Conservation (phyloP, 2,113 vertebrate genomes). For the Suricata suricatta region DNA sequence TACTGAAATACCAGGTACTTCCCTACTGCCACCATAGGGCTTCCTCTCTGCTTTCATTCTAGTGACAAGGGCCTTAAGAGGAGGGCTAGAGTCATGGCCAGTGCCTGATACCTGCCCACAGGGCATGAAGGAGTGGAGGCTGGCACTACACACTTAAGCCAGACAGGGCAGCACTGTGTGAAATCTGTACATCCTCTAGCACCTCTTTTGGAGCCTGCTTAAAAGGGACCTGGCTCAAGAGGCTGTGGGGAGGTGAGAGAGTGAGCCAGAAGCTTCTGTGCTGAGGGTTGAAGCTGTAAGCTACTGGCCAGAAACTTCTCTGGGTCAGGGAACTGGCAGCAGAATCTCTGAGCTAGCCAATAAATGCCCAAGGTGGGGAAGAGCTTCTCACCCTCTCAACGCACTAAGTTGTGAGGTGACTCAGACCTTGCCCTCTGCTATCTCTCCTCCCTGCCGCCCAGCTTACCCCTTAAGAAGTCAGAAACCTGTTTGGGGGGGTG, state of each 20-base stretch:
- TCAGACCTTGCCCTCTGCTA: neutral
- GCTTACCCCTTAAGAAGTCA: neutral
- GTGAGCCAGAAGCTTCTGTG: neutral
- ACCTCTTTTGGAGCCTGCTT: neutral
- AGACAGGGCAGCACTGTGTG: neutral
- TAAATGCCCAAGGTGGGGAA: neutral
- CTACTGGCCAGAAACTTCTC: neutral
- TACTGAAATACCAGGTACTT: neutral
- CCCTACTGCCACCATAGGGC: neutral
- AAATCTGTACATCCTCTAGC: neutral
- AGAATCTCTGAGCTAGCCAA: neutral
- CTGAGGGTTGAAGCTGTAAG: neutral
- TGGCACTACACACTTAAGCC: neutral
- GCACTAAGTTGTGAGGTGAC: neutral
- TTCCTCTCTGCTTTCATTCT: neutral
- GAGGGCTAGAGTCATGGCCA: neutral
- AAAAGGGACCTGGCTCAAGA: neutral
- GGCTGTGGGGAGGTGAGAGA: accelerated
- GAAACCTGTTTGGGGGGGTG: neutral
- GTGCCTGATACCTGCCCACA: too few species aligned
- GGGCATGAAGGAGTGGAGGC: too few species aligned
- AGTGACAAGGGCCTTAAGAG: neutral
- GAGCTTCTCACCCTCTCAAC: neutral
- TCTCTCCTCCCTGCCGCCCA: neutral
- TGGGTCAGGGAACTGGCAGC: neutral